Evolutionary conservation across 2,113 vertebrate genomes (phyloP).

Genomic region (Periophthalmus modestus): DNA sequence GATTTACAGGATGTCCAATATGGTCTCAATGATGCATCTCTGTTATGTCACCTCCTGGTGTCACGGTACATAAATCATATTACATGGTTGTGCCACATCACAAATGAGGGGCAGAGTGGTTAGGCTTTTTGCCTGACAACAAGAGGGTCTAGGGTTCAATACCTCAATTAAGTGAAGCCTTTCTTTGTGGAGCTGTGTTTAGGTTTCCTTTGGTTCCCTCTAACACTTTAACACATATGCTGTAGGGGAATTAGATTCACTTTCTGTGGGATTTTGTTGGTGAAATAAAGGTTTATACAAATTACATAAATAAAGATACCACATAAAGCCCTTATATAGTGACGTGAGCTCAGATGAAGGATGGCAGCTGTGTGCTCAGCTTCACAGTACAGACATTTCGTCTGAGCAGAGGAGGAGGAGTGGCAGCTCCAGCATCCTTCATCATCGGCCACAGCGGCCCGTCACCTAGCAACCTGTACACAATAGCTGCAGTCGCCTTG

Average conservation of each 20-base stretch:
- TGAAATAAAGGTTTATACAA: background rate
- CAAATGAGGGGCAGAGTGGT: too few species aligned
- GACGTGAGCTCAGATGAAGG: background rate
- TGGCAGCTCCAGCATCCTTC: constrained; percentile 71
- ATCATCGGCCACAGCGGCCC: constrained; percentile 76
- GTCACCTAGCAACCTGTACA: constrained; percentile 77
- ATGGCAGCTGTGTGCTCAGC: too few species aligned
- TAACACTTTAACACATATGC: too few species aligned
- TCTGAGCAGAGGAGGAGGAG: constrained; percentile 16
- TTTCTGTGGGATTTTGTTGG: too few species aligned
- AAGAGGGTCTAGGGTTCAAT: background rate
- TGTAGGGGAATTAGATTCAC: background rate
- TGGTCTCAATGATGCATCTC: too few species aligned
- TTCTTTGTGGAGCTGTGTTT: background rate
- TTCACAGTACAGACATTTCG: background rate
- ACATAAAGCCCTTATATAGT: too few species aligned
- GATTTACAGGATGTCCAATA: too few species aligned
- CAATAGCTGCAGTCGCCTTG: constrained; percentile 73
- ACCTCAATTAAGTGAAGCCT: background rate
- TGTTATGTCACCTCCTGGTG: too few species aligned
- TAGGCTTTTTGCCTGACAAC: too few species aligned
- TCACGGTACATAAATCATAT: too few species aligned
- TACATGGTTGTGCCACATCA: too few species aligned
- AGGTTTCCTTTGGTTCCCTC: too few species aligned
- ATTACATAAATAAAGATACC: background rate